phyloP scores from a whole-genome alignment of 2,797 vertebrate species.

The Notamacropus eugenii region DNA sequence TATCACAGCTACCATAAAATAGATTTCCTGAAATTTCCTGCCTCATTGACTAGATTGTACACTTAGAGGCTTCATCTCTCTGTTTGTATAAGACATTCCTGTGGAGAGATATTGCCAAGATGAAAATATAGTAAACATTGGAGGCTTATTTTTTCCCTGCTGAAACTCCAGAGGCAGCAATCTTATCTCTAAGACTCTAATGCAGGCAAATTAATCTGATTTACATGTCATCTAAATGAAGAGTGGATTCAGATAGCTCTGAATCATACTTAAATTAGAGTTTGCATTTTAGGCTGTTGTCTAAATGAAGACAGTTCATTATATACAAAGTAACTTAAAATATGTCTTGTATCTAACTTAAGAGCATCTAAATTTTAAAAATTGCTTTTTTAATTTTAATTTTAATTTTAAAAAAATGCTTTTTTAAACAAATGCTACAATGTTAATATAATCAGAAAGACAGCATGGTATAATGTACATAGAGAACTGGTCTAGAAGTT shows the following conservation, averaged over 20 bases:
- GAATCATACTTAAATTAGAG: slow-evolving; percentile 63
- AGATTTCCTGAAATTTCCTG: slow-evolving; percentile 56
- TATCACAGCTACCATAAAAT: slow-evolving; percentile 56
- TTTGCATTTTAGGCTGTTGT: slow-evolving; percentile 43
- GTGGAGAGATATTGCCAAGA: slow-evolving; percentile 57
- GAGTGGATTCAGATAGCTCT: slow-evolving; percentile 45
- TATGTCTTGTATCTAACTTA: slow-evolving; percentile 52
- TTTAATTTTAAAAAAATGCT: no score
- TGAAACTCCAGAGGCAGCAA: slow-evolving; percentile 58
- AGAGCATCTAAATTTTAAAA: slow-evolving; percentile 11
- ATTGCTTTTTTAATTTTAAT: no score
- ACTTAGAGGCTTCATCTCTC: slow-evolving; percentile 57
- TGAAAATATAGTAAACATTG: slow-evolving; percentile 64
- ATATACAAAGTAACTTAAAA: slow-evolving; percentile 53
- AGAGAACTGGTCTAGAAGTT: background rate
- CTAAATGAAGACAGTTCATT: slow-evolving; percentile 46
- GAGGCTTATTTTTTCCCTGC: slow-evolving; percentile 56
- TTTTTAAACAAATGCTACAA: background rate
- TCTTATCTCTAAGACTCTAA: slow-evolving; percentile 69
- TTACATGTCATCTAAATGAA: slow-evolving; percentile 68
- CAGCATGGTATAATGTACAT: background rate
- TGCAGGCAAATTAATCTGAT: slow-evolving; percentile 68
- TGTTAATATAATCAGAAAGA: background rate
- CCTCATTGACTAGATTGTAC: slow-evolving; percentile 35
- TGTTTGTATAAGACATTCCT: slow-evolving; percentile 50